Evolutionary conservation across 2,797 vertebrate genomes (phyloP), one percentile per base, ranked within the genome.

Genomic region (Brachyalestes nurse): DNA sequence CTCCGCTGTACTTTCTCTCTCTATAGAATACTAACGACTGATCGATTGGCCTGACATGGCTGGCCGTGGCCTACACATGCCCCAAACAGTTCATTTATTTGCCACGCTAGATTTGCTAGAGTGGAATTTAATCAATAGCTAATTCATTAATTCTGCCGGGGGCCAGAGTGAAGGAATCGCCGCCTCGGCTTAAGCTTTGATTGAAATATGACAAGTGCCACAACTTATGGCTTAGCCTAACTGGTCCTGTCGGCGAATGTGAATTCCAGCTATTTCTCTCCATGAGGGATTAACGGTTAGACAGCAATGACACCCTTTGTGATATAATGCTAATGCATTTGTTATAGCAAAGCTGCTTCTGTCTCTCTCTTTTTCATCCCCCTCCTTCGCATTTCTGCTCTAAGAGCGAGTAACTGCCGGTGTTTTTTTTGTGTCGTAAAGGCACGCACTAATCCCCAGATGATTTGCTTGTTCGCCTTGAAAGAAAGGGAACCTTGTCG

Each of bases 81-180:
- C 95, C 95, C 78, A 90, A 93, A 92, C 95, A 96, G 92, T 96
- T 96, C 95, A 96, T 96, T 96, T 96, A 95, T 96, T 96, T 95
- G 93, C 94, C 93, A 94, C 92, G 92, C 93, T 95, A 95, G 95
- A 96, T 96, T 95, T 96, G 94, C 93, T 94, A 91, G 93, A 96
- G 95, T 94, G 93, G 95, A 95, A 94, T 96, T 94, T 96, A 96
- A 96, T 97, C 96, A 96, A 96, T 96, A 96, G 94, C 93, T 96
- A 94, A 96, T 96, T 96, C 95, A 96, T 96, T 96, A 95, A 95
- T 96, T 96, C 95, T 94, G 89, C 90, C 90, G 88, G 88, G 88
- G 76, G 25, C 45, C 47, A 12, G 69, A 71, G 62, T 53, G 61
- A 61, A 80, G 91, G 89, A 93, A 90, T 91, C 83, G 86, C 69